A percentile compares a stretch with the other conserved stretches of the same genome.
These are phyloP conservation scores for Peromyscus leucopus DNA, from an alignment of 2,113 vertebrate genomes.

Conservation along the genomic window DNA sequence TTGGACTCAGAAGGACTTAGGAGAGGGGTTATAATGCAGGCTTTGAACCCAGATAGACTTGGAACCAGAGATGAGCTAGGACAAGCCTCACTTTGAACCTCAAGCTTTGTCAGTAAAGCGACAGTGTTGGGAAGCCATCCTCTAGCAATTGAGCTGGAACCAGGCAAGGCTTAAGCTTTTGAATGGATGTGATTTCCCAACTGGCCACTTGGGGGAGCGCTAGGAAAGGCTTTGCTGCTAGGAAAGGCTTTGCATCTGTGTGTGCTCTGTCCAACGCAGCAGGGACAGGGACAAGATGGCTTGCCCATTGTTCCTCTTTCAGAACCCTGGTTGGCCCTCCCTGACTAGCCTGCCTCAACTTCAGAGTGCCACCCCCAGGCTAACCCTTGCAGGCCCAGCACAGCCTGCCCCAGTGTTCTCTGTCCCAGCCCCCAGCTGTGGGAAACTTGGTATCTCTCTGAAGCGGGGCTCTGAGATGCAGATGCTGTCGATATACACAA, in stretches of 20 bases:
- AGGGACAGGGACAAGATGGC: no score
- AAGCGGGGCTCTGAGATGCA: neutral
- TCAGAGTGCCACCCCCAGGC: neutral
- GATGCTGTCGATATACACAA: neutral
- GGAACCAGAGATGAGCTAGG: neutral
- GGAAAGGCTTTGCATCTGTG: neutral
- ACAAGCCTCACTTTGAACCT: neutral
- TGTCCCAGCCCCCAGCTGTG: slow-evolving; percentile 16
- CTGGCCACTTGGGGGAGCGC: slow-evolving; percentile 49
- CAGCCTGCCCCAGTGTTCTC: neutral
- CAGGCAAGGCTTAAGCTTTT: neutral
- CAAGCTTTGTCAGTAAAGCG: neutral
- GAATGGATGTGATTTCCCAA: neutral
- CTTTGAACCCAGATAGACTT: neutral
- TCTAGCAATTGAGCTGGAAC: neutral
- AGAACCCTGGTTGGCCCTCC: neutral
- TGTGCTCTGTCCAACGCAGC: rapidly evolving
- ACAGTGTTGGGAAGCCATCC: neutral
- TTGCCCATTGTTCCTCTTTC: neutral
- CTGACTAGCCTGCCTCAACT: neutral
- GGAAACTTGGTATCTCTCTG: neutral
- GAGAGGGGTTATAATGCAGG: neutral
- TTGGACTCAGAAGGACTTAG: neutral
- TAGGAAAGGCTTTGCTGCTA: neutral
- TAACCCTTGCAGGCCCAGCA: neutral